Percentiles rank a stretch among this genome's conserved stretches.
These are phyloP conservation scores for Eonycteris spelaea DNA, from an alignment of 2,113 vertebrate genomes.

Conservation along the genomic window DNA sequence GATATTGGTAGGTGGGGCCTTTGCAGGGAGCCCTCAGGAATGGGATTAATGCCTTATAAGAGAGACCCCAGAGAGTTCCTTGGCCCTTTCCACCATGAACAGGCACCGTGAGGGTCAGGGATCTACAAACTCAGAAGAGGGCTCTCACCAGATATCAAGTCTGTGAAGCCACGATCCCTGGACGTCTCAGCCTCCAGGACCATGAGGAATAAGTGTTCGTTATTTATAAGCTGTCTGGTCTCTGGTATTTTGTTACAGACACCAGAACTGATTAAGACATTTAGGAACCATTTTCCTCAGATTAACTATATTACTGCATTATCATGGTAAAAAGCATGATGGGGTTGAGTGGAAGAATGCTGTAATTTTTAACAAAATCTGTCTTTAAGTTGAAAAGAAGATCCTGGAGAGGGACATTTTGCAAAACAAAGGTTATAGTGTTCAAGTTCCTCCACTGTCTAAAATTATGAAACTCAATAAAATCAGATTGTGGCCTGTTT, in stretches of 20 bases:
- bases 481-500: not conserved
- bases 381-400: not conserved
- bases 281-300: not conserved
- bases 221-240: not conserved
- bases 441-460: not conserved
- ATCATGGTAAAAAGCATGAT: not conserved
- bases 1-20: not conserved
- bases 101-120: not conserved
- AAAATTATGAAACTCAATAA: not conserved
- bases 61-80: not conserved
- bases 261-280: not conserved
- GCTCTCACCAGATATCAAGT: rapidly evolving
- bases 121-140: not conserved
- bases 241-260: not conserved
- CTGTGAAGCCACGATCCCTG: not conserved
- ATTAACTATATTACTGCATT: not conserved
- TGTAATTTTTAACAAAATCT: not conserved
- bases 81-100: not conserved
- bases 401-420: not conserved
- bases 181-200: not conserved
- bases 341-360: not conserved
- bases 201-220: not conserved
- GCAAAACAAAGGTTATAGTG: not conserved
- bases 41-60: not conserved
- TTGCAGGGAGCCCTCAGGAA: not conserved